Base-by-base conservation (phyloP, 2,888 invertebrate species). In the Andricus curvator region DNA sequence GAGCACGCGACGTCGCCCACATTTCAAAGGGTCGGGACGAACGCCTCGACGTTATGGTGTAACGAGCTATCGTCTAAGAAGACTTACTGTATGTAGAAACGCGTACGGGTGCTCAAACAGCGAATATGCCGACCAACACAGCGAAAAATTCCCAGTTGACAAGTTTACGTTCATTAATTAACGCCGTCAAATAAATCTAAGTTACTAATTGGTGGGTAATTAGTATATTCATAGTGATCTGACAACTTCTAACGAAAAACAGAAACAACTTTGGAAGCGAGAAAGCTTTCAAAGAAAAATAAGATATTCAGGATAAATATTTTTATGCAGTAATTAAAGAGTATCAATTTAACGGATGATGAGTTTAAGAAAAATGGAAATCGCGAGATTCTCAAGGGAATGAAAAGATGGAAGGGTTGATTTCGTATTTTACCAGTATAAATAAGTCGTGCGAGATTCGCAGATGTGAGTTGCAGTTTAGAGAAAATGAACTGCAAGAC, bases 151-250 rank as follows among this genome's bases (percentile, higher is more conserved):
- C 74, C 76, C 60, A 78, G 44, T 80, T 51, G 85, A 81, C 85
- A 88, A 89, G 88, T 88, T 89, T 84, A 85, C 89, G 88, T 88
- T 88, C 88, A 89, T 91, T 91, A 91, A 91, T 91, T 91, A 91
- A 90, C 89, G 89, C 88, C 85, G 88, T 90, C 88, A 88, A 90
- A 89, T 87, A 89, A 89, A 90, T 88, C 86, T 86, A 88, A 90
- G 89, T 89, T 89, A 85, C 90, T 92, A 91, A 91, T 91, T 91
- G 91, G 89, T 88, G 89, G 89, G 88, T 90, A 91, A 91, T 91
- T 91, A 91, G 88, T 89, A 87, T 86, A 85, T 88, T 87, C 89
- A 88, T 85, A 89, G 88, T 90, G 91, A 90, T 90, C 91, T 78
- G 85, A 79, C 86, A 62, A 62, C 25, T 62, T 62, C 15, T 62